These are phyloP conservation scores for Ophioninae sp. DNA, from an alignment of 2,888 invertebrate species.

Conservation along the genomic window DNA sequence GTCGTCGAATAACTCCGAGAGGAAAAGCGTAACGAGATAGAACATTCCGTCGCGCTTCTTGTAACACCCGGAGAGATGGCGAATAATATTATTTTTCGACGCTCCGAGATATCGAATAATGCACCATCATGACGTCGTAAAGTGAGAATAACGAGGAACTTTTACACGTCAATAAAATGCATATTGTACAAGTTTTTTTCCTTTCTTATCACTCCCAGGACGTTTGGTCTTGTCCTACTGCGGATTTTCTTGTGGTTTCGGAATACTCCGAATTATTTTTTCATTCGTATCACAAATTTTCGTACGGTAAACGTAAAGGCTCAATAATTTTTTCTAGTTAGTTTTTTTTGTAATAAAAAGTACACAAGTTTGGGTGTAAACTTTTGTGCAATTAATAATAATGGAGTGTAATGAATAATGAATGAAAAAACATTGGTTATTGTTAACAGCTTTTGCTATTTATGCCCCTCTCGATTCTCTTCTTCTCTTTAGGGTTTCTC, in stretches of 20 bases:
- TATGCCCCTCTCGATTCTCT: not conserved
- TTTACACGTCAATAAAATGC: constrained; percentile 2
- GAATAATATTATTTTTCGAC: constrained; percentile 42
- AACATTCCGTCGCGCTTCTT: constrained; percentile 46
- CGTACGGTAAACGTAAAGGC: too few relatives aligned
- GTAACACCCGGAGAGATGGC: constrained; percentile 25
- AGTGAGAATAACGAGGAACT: not conserved
- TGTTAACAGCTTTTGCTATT: not conserved
- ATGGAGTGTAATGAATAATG: too few relatives aligned
- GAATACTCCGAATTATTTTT: not conserved
- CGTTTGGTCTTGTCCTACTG: not conserved
- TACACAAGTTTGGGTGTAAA: too few relatives aligned
- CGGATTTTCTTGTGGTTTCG: not conserved
- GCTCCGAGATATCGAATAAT: constrained; percentile 22
- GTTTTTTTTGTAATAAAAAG: too few relatives aligned
- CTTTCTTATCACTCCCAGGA: not conserved
- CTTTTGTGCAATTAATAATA: too few relatives aligned
- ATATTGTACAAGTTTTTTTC: not conserved
- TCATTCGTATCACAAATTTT: not conserved
- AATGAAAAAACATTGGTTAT: too few relatives aligned
- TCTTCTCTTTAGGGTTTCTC: constrained; percentile 11
- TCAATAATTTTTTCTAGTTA: too few relatives aligned
- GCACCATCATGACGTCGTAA: not conserved
- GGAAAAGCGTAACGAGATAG: constrained; percentile 56
- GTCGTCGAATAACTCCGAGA: constrained; percentile 39